These are phyloP conservation scores for Venustaconcha ellipsiformis DNA, from an alignment of 1,140 invertebrate genomes.

Conservation along the genomic window DNA sequence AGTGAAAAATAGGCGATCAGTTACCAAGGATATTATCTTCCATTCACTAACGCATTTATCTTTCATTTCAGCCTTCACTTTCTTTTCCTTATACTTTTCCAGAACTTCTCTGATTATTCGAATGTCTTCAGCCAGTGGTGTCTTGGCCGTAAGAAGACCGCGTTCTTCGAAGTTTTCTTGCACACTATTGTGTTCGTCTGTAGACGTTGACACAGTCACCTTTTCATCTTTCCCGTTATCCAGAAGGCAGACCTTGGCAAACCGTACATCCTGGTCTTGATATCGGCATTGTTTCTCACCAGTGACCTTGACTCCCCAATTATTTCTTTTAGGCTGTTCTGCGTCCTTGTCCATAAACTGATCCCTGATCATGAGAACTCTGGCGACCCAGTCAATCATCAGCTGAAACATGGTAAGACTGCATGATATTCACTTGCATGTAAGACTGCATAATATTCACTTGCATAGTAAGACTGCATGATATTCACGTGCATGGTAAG, in stretches of 20 bases:
- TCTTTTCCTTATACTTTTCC: slow-evolving; percentile 42
- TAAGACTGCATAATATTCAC: no score
- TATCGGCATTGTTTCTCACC: neutral
- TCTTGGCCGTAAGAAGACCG: slow-evolving; percentile 9
- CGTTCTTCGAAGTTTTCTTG: slow-evolving; percentile 9
- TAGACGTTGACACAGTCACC: neutral
- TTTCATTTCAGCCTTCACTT: slow-evolving; percentile 39
- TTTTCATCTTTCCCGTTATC: slow-evolving; percentile 46
- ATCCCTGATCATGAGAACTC: slow-evolving; percentile 62
- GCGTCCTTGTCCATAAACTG: slow-evolving; percentile 45
- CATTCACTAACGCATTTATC: slow-evolving; percentile 61
- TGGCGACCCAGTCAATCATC: slow-evolving; percentile 62
- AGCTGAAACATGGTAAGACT: slow-evolving; percentile 45
- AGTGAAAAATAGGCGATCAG: slow-evolving; percentile 68
- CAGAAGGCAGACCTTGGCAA: slow-evolving; percentile 47
- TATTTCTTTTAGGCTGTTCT: neutral
- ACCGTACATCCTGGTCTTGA: slow-evolving; percentile 33
- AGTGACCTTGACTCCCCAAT: neutral
- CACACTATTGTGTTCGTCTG: slow-evolving; percentile 26
- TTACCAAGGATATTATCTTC: slow-evolving; percentile 65
- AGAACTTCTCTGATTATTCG: slow-evolving; percentile 50
- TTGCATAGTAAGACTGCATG: neutral
- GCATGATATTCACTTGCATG: no score
- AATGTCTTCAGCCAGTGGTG: slow-evolving; percentile 46
- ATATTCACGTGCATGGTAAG: no score